Evolutionary conservation across 2,113 vertebrate genomes (phyloP).

Genomic region (Dermatemys mawii): DNA sequence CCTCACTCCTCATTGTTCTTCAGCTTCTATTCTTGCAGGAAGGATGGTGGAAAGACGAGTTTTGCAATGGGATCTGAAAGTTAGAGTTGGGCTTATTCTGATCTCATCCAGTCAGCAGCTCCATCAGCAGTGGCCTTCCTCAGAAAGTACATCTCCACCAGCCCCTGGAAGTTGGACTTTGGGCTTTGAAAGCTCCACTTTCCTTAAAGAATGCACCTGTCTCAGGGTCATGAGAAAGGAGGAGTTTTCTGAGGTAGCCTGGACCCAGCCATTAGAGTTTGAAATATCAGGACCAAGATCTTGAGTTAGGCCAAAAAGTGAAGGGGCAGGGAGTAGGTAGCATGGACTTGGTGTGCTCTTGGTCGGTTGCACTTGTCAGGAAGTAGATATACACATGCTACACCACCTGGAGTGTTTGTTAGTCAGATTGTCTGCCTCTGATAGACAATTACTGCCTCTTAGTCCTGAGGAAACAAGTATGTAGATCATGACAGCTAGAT

Average conservation of each 20-base stretch:
- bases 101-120: background rate
- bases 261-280: background rate
- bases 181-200: slow-evolving; percentile 41
- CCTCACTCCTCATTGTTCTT: background rate
- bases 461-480: background rate
- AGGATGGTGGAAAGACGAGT: background rate
- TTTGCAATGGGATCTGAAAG: background rate
- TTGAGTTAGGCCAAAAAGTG: background rate
- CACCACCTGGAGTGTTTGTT: background rate
- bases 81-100: background rate
- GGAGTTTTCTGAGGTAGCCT: slow-evolving; percentile 37
- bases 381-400: slow-evolving; percentile 33
- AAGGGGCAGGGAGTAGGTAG: background rate
- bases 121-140: background rate
- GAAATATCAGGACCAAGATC: background rate
- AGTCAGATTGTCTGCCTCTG: background rate
- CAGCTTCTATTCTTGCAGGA: background rate
- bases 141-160: background rate
- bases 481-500: background rate
- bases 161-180: background rate
- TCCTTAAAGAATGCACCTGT: slow-evolving; percentile 24
- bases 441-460: background rate
- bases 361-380: background rate
- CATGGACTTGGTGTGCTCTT: background rate
- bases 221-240: slow-evolving; percentile 29